phyloP scores from a whole-genome alignment of 2,888 invertebrate species.

The Acronicta alni region DNA sequence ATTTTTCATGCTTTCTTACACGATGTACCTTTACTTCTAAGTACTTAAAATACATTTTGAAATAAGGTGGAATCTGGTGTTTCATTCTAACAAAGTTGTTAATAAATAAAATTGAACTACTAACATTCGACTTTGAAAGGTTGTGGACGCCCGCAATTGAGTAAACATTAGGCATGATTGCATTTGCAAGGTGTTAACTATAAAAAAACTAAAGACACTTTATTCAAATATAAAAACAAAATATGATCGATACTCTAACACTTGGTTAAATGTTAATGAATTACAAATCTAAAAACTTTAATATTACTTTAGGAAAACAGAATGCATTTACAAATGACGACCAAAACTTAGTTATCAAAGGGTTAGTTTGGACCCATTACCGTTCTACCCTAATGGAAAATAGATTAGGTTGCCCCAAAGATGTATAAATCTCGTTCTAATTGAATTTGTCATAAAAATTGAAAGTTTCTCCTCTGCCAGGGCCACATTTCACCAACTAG shows the following conservation, averaged over 20 bases:
- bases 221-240: not conserved
- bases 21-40: not conserved
- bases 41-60: too few relatives aligned
- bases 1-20: conserved; percentile 16
- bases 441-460: conserved; percentile 89
- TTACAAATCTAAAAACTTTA: conserved; percentile 57
- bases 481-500: conserved; percentile 82
- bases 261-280: conserved; percentile 35
- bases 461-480: conserved; percentile 82
- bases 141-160: not conserved
- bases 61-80: too few relatives aligned
- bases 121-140: conserved; percentile 1
- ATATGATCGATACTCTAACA: not conserved
- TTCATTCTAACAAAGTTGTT: too few relatives aligned
- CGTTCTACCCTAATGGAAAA: conserved; percentile 60
- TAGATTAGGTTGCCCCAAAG: conserved; percentile 71
- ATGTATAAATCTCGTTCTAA: conserved; percentile 82
- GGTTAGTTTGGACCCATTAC: conserved; percentile 61
- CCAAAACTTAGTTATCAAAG: conserved; percentile 73
- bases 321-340: conserved; percentile 72
- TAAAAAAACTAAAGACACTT: too few relatives aligned
- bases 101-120: not conserved
- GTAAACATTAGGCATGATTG: not conserved
- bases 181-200: not conserved
- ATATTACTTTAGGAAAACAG: conserved; percentile 66